Evolutionary conservation across 2,797 vertebrate species (phyloP).

Genomic region (Chloroceryle inda): DNA sequence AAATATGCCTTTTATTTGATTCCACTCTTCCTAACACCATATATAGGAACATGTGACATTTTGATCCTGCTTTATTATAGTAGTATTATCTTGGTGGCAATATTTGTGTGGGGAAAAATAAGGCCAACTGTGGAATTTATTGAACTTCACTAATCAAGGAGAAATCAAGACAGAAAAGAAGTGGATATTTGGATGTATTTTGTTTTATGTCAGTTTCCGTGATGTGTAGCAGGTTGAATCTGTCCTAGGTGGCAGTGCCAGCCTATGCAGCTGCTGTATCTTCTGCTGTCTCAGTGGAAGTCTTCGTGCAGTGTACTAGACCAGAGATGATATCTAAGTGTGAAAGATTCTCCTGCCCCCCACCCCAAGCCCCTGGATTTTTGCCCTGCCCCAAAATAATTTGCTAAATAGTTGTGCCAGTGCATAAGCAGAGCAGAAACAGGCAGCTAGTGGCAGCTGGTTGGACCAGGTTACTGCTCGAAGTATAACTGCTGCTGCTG

Average conservation of each 20-base stretch:
- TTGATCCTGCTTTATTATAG: too few relatives aligned
- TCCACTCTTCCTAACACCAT: not conserved
- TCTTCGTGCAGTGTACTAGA: not conserved
- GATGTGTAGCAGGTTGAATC: not conserved
- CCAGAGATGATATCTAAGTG: not conserved
- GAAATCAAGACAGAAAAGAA: not conserved
- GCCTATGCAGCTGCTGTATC: not conserved
- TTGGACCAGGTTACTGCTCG: not conserved
- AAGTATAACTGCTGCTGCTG: not conserved
- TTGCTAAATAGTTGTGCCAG: not conserved
- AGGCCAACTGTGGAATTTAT: not conserved
- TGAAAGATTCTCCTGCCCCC: not conserved
- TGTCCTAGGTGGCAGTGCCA: conserved; percentile 36
- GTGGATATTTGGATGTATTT: not conserved
- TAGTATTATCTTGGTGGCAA: not conserved
- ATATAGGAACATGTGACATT: not conserved
- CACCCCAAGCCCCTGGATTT: not conserved
- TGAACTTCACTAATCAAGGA: not conserved
- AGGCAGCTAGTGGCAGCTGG: not conserved
- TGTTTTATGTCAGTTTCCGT: not conserved
- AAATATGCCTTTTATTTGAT: not conserved
- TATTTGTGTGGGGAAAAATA: not conserved
- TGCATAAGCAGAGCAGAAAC: not conserved
- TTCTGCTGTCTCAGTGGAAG: not conserved
- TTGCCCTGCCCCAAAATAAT: fast-evolving